Evolutionary conservation across 2,888 invertebrate genomes (phyloP).

Genomic region (Margaritifera margaritifera): DNA sequence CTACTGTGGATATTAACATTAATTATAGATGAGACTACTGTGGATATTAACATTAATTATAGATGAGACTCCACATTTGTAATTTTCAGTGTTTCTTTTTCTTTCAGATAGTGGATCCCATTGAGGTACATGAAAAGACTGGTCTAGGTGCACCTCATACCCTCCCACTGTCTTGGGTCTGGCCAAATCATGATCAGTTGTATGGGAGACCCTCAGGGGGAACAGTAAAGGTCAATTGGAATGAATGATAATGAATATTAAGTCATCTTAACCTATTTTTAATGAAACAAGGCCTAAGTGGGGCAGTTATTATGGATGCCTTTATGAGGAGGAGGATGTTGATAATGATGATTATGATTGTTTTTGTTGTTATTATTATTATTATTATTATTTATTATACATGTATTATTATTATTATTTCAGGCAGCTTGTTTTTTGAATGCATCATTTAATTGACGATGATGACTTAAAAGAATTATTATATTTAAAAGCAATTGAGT

Average conservation of each 20-base stretch:
- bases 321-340: neutral
- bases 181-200: constrained; percentile 97
- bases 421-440: too few relatives aligned
- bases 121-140: constrained; percentile 81
- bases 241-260: constrained; percentile 3
- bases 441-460: too few relatives aligned
- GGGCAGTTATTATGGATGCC: too few relatives aligned
- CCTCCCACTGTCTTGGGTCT: constrained; percentile 91
- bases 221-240: constrained; percentile 80
- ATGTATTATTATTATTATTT: too few relatives aligned
- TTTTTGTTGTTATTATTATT: neutral
- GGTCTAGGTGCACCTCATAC: constrained; percentile 92
- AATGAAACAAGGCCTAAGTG: neutral
- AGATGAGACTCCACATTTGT: neutral
- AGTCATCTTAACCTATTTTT: neutral
- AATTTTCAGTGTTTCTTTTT: too few relatives aligned
- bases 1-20: too few relatives aligned
- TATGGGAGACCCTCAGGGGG: constrained; percentile 90
- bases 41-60: neutral
- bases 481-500: too few relatives aligned
- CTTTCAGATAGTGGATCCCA: constrained; percentile 85
- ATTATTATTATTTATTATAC: neutral
- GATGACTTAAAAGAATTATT: too few relatives aligned
- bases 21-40: too few relatives aligned
- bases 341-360: neutral